phyloP scores from a whole-genome alignment of 2,797 vertebrate species.

The Neoniphon sammara region DNA sequence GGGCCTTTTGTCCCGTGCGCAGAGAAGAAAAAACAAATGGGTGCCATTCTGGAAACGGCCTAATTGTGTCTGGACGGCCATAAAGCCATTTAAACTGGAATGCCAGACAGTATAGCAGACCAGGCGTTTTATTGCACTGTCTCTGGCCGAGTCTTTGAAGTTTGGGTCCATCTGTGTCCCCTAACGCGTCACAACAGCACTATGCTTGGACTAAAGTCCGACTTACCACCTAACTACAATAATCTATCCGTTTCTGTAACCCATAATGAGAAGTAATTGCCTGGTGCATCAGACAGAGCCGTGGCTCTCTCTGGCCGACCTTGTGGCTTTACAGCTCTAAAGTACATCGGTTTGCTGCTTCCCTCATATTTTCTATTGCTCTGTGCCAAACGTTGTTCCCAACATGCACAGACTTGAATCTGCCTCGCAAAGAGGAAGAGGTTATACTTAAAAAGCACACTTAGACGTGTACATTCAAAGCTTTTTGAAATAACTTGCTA shows the following conservation, averaged over 20 bases:
- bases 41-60: slow-evolving; percentile 93
- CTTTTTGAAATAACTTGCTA: background rate
- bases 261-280: slow-evolving; percentile 22
- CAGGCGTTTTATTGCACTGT: slow-evolving; percentile 94
- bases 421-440: slow-evolving; percentile 9
- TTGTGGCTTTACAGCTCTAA: slow-evolving; percentile 13
- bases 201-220: slow-evolving; percentile 56
- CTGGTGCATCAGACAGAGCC: slow-evolving; percentile 8
- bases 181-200: slow-evolving; percentile 88
- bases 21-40: slow-evolving; percentile 92
- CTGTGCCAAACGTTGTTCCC: slow-evolving; percentile 45
- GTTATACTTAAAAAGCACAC: slow-evolving; percentile 29
- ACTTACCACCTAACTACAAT: slow-evolving; percentile 32
- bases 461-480: background rate
- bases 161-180: slow-evolving; percentile 91
- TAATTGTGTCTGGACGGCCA: slow-evolving; percentile 97
- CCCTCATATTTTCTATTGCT: slow-evolving; percentile 11
- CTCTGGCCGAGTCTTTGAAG: slow-evolving; percentile 95
- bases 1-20: slow-evolving; percentile 88
- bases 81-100: slow-evolving; percentile 98
- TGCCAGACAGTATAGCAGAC: slow-evolving; percentile 98
- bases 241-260: slow-evolving; percentile 21
- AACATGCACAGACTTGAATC: slow-evolving; percentile 58
- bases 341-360: slow-evolving; percentile 17
- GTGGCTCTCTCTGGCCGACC: background rate